Conservation (phyloP, 2,113 vertebrate genomes). For the Aspidoscelis tigris region DNA sequence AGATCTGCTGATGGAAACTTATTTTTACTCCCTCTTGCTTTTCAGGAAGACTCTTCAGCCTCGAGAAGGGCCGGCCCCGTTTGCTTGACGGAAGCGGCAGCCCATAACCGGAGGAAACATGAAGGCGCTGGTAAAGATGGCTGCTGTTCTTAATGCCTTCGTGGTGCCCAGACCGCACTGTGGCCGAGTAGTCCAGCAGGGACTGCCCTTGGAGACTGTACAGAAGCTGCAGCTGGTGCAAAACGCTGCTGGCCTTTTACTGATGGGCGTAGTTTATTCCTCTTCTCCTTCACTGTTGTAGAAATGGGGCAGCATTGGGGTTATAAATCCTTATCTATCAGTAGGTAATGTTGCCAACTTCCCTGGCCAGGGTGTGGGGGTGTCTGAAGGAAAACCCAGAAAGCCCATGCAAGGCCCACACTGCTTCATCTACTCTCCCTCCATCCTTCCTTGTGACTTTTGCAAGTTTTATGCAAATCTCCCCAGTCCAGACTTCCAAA, state of each 20-base stretch:
- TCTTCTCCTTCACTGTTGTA: background rate
- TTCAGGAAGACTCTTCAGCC: slow-evolving; percentile 22
- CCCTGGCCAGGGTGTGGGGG: too few relatives aligned
- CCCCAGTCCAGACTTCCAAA: too few relatives aligned
- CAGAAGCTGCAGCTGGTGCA: background rate
- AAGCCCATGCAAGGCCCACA: too few relatives aligned
- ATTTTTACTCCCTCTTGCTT: slow-evolving; percentile 1
- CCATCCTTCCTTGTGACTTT: too few relatives aligned
- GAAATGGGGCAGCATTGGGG: background rate
- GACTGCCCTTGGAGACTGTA: background rate
- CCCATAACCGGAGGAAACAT: slow-evolving; percentile 20
- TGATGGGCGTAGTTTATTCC: background rate
- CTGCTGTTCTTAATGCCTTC: background rate
- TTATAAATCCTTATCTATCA: too few relatives aligned
- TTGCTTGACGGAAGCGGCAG: rapidly evolving
- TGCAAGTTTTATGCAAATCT: too few relatives aligned
- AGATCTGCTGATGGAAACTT: background rate
- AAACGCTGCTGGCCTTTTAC: too few relatives aligned
- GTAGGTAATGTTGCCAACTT: too few relatives aligned
- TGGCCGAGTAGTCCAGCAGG: background rate
- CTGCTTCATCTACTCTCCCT: too few relatives aligned
- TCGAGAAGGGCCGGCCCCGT: background rate
- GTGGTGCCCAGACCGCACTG: background rate
- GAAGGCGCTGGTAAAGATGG: slow-evolving; percentile 39
- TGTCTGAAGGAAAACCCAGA: too few relatives aligned